Evolutionary conservation across 2,797 vertebrate genomes (phyloP).

Genomic region (Myotis myotis): DNA sequence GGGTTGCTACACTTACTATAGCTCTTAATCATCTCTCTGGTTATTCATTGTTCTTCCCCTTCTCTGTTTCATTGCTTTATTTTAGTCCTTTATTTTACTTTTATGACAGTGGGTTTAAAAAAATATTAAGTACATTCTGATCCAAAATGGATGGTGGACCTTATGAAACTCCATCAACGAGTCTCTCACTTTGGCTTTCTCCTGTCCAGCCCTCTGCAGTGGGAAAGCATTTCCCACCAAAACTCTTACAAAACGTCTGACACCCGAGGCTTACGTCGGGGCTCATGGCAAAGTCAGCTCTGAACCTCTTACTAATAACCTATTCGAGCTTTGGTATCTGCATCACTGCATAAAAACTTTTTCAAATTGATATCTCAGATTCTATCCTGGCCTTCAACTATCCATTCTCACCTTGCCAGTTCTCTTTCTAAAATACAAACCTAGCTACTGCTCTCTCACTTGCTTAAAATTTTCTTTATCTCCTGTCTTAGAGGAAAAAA

Average conservation of each 20-base stretch:
- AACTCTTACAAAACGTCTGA: not conserved
- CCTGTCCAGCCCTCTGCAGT: not conserved
- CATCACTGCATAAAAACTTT: not conserved
- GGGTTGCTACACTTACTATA: not conserved
- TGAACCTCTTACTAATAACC: not conserved
- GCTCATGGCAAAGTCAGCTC: not conserved
- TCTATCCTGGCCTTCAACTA: not conserved
- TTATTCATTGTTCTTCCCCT: not conserved
- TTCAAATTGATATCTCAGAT: not conserved
- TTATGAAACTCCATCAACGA: not conserved
- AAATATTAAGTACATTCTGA: not conserved
- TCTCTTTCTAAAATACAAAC: slow-evolving; percentile 24
- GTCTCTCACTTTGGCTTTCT: not conserved
- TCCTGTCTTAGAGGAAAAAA: not conserved
- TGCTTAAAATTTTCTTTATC: not conserved
- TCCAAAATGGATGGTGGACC: not conserved
- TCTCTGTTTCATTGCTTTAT: not conserved
- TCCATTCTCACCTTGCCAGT: not conserved
- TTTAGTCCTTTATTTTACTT: slow-evolving; percentile 11
- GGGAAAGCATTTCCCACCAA: not conserved
- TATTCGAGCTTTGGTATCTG: not conserved
- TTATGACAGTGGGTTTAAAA: not conserved
- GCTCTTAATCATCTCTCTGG: not conserved
- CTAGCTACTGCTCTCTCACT: not conserved
- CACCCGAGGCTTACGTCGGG: not conserved